phyloP scores from a whole-genome alignment of 2,113 vertebrate species.

The Archocentrus centrarchus region DNA sequence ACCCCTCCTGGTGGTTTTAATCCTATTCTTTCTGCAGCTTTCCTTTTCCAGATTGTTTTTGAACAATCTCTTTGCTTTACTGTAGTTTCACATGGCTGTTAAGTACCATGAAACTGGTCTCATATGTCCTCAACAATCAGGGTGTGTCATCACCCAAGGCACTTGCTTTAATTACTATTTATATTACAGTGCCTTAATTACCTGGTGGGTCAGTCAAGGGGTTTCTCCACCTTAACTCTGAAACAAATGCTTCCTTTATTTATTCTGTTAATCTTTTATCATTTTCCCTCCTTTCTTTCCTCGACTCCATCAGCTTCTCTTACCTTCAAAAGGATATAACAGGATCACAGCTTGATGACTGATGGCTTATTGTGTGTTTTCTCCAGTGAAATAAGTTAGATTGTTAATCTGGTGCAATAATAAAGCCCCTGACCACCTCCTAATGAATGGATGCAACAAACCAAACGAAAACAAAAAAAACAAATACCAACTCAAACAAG shows the following conservation, averaged over 20 bases:
- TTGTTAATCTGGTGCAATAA: not conserved
- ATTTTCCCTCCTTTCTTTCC: not conserved
- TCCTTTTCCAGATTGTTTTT: not conserved
- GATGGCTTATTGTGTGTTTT: not conserved
- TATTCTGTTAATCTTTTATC: not conserved
- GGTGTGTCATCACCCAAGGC: constrained; percentile 25
- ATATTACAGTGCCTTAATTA: constrained; percentile 46
- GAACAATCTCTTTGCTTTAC: not conserved
- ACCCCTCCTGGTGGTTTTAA: not conserved
- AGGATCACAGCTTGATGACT: not conserved
- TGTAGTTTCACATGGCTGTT: not conserved
- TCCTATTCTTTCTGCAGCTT: not conserved
- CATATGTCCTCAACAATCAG: constrained; percentile 47
- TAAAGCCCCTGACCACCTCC: not conserved
- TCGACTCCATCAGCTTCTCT: not conserved
- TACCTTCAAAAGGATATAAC: not conserved
- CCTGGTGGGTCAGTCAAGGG: constrained; percentile 22
- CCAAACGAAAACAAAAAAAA: not conserved
- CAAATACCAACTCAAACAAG: constrained; percentile 12
- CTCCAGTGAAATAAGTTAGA: not conserved
- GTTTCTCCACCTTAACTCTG: constrained; percentile 16
- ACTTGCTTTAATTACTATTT: constrained; percentile 42
- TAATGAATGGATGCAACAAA: constrained; percentile 15
- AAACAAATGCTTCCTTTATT: not conserved
- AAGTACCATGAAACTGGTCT: not conserved